These are phyloP conservation scores for Dusona sp. DNA, from an alignment of 2,888 invertebrate species.

Conservation along the genomic window DNA sequence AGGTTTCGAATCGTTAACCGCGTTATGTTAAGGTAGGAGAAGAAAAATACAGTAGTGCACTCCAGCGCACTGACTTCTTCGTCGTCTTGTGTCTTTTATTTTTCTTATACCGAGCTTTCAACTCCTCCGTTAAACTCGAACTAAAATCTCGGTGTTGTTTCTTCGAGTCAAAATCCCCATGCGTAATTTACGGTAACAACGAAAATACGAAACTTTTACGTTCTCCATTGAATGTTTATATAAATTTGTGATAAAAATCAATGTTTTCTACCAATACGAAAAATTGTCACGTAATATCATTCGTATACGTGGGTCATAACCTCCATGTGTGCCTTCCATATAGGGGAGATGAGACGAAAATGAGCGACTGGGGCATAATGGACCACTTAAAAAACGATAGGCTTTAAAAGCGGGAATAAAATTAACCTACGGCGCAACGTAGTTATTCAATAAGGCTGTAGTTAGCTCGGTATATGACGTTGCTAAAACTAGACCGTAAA, in stretches of 20 bases:
- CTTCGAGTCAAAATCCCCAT: not conserved
- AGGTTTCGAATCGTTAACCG: constrained; percentile 32
- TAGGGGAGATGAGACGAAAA: not conserved
- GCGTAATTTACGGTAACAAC: not conserved
- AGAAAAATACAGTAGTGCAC: constrained; percentile 52
- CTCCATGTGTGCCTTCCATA: not conserved
- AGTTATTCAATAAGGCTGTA: not conserved
- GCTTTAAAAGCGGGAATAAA: not conserved
- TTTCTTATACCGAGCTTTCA: not conserved
- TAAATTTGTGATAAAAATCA: not conserved
- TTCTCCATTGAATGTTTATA: not conserved
- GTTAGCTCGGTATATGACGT: not conserved
- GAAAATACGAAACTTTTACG: not conserved
- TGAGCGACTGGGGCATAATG: not conserved
- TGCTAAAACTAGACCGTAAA: not conserved
- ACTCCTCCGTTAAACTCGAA: not conserved
- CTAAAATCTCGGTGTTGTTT: constrained; percentile 39
- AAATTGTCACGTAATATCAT: not conserved
- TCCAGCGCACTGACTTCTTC: constrained; percentile 32
- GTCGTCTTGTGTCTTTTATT: not conserved
- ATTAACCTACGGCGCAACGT: not conserved
- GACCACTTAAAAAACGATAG: not conserved
- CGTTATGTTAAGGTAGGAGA: not conserved
- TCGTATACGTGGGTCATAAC: not conserved
- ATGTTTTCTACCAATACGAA: not conserved